Conservation (phyloP, 2,888 invertebrate genomes). For the Gnatocerus cornutus region DNA sequence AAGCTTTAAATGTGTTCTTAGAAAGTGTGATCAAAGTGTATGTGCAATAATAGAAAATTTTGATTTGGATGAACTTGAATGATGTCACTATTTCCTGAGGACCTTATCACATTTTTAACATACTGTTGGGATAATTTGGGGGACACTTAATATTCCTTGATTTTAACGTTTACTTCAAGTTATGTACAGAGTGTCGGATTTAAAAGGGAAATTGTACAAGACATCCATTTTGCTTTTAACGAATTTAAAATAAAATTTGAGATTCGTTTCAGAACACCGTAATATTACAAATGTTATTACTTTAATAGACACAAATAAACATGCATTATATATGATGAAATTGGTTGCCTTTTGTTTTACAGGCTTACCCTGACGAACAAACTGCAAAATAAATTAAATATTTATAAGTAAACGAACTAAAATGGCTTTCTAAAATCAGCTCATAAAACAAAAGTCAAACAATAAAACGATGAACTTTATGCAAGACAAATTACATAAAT, state of each 20-base stretch:
- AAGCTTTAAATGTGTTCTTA: slow-evolving; percentile 33
- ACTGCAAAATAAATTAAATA: slow-evolving; percentile 51
- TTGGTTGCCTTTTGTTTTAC: slow-evolving; percentile 63
- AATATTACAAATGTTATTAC: slow-evolving; percentile 58
- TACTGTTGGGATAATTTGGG: slow-evolving; percentile 54
- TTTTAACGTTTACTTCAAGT: slow-evolving; percentile 44
- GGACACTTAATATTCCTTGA: slow-evolving; percentile 46
- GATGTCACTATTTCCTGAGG: slow-evolving; percentile 70
- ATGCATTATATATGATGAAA: slow-evolving; percentile 58
- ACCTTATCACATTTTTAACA: slow-evolving; percentile 70
- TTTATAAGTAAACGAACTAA: slow-evolving; percentile 46
- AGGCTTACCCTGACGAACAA: slow-evolving; percentile 37
- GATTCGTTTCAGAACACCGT: slow-evolving; percentile 63
- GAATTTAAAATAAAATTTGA: slow-evolving; percentile 60
- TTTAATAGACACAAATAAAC: slow-evolving; percentile 61
- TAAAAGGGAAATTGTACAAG: slow-evolving; percentile 46
- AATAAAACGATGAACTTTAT: slow-evolving; percentile 56
- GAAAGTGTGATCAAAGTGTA: slow-evolving; percentile 32
- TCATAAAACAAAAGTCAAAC: slow-evolving; percentile 64
- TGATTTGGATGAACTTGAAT: slow-evolving; percentile 65
- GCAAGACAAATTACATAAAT: slow-evolving; percentile 66
- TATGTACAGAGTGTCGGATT: slow-evolving; percentile 54
- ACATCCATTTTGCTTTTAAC: slow-evolving; percentile 40
- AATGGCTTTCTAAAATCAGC: slow-evolving; percentile 49
- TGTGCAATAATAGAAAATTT: slow-evolving; percentile 60